phyloP scores from a whole-genome alignment of 2,888 invertebrate species.

The Tridacna gigas region DNA sequence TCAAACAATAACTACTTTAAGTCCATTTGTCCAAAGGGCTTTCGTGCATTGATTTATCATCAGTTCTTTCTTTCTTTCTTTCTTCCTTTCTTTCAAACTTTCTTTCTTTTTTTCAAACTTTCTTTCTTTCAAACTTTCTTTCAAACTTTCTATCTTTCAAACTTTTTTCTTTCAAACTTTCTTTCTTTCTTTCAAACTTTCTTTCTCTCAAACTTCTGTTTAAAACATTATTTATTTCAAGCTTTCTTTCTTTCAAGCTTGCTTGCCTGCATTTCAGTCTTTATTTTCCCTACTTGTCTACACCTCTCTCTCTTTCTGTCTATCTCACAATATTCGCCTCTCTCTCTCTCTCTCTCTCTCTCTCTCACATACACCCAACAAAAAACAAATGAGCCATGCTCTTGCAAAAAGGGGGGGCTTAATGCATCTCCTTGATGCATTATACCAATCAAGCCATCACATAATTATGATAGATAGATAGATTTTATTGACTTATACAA shows the following conservation, averaged over 20 bases:
- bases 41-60: neutral
- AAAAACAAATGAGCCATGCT: too few relatives aligned
- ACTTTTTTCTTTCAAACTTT: neutral
- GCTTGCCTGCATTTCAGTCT: neutral
- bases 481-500: too few relatives aligned
- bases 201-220: conserved; percentile 4
- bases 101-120: conserved; percentile 29
- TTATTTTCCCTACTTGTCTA: neutral
- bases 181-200: conserved; percentile 1
- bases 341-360: conserved; percentile 41
- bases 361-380: neutral
- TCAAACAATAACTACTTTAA: neutral
- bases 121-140: neutral
- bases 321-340: conserved; percentile 47
- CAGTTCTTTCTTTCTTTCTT: conserved; percentile 40
- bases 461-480: too few relatives aligned
- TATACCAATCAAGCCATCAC: too few relatives aligned
- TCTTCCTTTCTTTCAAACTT: neutral
- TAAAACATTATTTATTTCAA: too few relatives aligned
- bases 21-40: neutral
- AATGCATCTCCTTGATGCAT: too few relatives aligned
- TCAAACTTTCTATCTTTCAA: neutral
- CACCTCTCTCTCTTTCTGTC: conserved; percentile 26
- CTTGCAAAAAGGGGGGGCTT: too few relatives aligned
- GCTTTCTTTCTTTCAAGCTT: too few relatives aligned